Percentiles rank a stretch among this genome's conserved stretches.
Conservation (phyloP, 1,140 invertebrate genomes). For the Piezodorus guildinii region DNA sequence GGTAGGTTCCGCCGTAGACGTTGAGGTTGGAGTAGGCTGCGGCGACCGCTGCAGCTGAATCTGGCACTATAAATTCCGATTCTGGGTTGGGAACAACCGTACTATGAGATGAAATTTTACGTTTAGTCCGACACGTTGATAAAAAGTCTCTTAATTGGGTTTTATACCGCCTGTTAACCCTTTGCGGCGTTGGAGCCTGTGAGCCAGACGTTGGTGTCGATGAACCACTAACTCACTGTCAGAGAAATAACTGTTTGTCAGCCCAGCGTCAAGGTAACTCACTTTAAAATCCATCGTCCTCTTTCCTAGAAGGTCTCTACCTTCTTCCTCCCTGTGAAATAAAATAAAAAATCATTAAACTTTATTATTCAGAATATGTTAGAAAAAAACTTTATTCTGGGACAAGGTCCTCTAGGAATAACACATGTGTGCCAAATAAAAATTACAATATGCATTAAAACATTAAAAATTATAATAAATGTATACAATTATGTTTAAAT, state of each 20-base stretch:
- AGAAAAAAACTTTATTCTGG: too few species aligned
- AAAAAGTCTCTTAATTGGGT: slow-evolving; percentile 85
- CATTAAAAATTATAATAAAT: too few species aligned
- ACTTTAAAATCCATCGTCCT: slow-evolving; percentile 98
- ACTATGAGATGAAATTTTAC: slow-evolving; percentile 52
- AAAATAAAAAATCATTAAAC: neutral
- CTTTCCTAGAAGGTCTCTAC: slow-evolving; percentile 86
- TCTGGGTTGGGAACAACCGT: slow-evolving; percentile 33
- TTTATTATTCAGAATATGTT: too few species aligned
- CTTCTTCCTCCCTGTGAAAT: slow-evolving; percentile 86
- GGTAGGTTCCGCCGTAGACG: slow-evolving; percentile 59
- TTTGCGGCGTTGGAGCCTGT: slow-evolving; percentile 47
- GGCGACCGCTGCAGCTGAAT: slow-evolving; percentile 47
- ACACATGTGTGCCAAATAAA: too few species aligned
- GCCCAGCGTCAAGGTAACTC: slow-evolving; percentile 84
- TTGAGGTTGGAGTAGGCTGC: slow-evolving; percentile 73
- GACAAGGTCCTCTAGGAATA: too few species aligned
- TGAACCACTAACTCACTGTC: slow-evolving; percentile 61
- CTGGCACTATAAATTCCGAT: slow-evolving; percentile 53
- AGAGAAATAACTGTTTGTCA: slow-evolving; percentile 80
- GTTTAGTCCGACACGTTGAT: slow-evolving; percentile 80
- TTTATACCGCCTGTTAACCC: slow-evolving; percentile 78
- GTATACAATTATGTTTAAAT: too few species aligned
- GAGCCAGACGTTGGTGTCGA: slow-evolving; percentile 27
- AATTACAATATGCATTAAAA: too few species aligned